These are phyloP conservation scores for Prolemur simus DNA, from an alignment of 2,113 vertebrate genomes.

Conservation along the genomic window DNA sequence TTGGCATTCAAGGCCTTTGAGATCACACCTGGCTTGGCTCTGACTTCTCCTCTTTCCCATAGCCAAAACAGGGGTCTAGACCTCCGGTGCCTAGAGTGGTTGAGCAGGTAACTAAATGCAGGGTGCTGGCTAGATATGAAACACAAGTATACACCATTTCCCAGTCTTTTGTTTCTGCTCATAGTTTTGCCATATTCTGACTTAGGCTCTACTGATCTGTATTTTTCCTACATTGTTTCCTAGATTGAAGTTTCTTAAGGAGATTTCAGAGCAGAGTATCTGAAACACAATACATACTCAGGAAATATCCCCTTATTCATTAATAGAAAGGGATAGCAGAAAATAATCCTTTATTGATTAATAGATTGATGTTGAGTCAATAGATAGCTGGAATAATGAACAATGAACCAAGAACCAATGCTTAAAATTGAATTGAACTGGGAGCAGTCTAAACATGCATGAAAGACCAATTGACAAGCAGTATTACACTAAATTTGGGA, in stretches of 20 bases:
- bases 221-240: neutral
- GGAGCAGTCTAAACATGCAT: neutral
- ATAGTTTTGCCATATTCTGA: neutral
- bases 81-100: rapidly evolving
- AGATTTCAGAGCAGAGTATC: neutral
- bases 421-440: neutral
- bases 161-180: neutral
- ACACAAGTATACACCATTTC: neutral
- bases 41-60: neutral
- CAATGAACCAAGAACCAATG: neutral
- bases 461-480: neutral
- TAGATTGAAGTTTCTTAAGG: neutral
- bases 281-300: neutral
- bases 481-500: neutral
- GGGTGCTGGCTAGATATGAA: neutral
- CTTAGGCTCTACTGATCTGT: neutral
- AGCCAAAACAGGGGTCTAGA: neutral
- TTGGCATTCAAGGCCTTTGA: neutral
- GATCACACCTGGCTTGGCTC: neutral
- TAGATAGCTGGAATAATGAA: neutral
- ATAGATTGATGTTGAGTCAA: neutral
- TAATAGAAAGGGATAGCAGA: neutral
- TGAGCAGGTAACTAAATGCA: neutral
- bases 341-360: neutral
- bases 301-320: neutral